These are phyloP conservation scores for Ormyrus labotus DNA, from an alignment of 2,888 invertebrate species.

Conservation along the genomic window DNA sequence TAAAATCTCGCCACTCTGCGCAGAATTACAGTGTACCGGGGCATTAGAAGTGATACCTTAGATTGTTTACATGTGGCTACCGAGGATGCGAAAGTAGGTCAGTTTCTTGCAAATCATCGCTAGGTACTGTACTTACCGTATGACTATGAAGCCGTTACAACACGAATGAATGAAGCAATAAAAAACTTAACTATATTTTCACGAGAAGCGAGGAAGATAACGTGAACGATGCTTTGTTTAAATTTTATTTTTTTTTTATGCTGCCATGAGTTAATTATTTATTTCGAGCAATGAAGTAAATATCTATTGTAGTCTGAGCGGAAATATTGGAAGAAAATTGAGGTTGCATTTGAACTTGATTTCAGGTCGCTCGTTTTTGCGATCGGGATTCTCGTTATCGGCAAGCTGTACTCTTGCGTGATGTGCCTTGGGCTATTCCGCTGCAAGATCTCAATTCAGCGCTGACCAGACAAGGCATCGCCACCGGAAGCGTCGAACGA, in stretches of 20 bases:
- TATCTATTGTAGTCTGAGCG: no score
- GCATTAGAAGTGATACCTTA: no score
- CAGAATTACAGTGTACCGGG: no score
- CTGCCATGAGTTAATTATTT: no score
- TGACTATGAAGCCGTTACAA: neutral
- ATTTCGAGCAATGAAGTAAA: no score
- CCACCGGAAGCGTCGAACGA: constrained; percentile 73
- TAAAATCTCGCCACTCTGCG: no score
- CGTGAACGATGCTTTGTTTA: no score
- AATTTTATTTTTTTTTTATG: no score
- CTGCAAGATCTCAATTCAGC: constrained; percentile 76
- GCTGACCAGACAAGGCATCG: constrained; percentile 75
- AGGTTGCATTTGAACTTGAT: neutral
- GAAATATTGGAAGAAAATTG: no score
- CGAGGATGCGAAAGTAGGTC: constrained; percentile 1
- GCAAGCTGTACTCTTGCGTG: constrained; percentile 74
- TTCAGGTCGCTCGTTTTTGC: constrained; percentile 74
- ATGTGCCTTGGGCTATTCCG: constrained; percentile 77
- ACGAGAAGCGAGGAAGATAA: no score
- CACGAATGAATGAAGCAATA: neutral
- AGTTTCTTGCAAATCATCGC: neutral
- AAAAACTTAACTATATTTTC: neutral
- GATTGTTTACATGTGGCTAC: no score
- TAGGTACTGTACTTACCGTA: neutral
- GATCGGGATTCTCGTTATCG: constrained; percentile 73